Evolutionary conservation across 2,113 vertebrate species (phyloP), one percentile per base, ranked within the genome.

Genomic region (Etia nguti): DNA sequence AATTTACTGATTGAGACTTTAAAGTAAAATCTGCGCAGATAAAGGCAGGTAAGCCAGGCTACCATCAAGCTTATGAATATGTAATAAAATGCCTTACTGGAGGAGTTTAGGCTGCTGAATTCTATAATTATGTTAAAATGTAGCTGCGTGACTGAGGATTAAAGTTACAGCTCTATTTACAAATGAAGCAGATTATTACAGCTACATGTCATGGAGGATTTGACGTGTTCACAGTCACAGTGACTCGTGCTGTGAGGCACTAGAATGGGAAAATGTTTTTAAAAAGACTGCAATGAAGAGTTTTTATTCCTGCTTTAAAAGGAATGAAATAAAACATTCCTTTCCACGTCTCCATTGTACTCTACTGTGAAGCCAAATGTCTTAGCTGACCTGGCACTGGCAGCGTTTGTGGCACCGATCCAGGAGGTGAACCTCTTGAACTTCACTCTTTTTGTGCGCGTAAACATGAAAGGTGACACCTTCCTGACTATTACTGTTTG

Each of bases 1-100:
- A 1, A 68, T 68, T 68, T 68, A 41, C 62, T 68, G 62, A 68
- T 68, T 68, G 62, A 68, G 36, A 41, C 20, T 57, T 79, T 8
- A 24, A n/a, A 52, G n/a, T 12, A 18, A 20, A 31, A 7, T 15
- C 26, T 65, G 18, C 34, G 4, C 16, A 52, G 54, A 75, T 5
- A 36, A 38, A 48, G 10, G 11, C 22, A 56, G 55, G 55, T 26
- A 80, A 52, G 13, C 62, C 24, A 75, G 52, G 52, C 48, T 75
- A 5, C 87, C 87, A 88, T 81, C 87, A 88, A 80, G 77, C 90
- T 89, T 41, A 10, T 62, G 11, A 81, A 62, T 52, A 12, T 54
- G 68, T 46, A 83, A 86, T 82, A 41, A 81, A 90, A 24, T 54
- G 26, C 9, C 43, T 29, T 46, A 65, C 18, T 36, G 60, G 5